These are phyloP conservation scores for Celastrina argiolus DNA, from an alignment of 2,888 invertebrate species.

Conservation along the genomic window DNA sequence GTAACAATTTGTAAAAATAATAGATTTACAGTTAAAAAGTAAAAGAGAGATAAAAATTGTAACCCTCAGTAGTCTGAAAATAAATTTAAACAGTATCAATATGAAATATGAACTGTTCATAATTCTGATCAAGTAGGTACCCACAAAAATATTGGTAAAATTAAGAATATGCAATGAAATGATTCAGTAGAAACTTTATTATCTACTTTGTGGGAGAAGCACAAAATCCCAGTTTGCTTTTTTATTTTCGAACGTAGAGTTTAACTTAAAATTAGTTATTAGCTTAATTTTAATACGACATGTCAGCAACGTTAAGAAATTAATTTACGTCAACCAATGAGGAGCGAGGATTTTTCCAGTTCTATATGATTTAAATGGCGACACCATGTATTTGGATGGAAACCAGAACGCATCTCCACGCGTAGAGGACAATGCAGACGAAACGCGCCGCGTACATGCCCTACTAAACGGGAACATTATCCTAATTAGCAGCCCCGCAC, in stretches of 20 bases:
- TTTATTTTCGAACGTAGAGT: not conserved
- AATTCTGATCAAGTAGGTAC: no score
- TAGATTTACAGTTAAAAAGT: no score
- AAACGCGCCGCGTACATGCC: constrained; percentile 31
- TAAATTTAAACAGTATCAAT: no score
- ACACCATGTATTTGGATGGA: constrained; percentile 1
- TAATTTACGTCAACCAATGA: not conserved
- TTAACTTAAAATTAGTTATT: not conserved
- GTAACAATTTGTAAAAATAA: no score
- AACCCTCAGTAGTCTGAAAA: not conserved
- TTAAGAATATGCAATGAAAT: no score
- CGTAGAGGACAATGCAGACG: constrained; percentile 29
- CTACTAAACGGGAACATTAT: constrained; percentile 35
- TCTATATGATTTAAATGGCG: not conserved
- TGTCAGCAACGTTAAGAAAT: not conserved
- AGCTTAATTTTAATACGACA: not conserved
- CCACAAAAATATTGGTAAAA: no score
- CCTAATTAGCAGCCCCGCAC: constrained; percentile 32
- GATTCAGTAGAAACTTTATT: no score
- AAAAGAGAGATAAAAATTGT: no score
- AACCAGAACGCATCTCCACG: constrained; percentile 26
- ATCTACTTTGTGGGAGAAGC: no score
- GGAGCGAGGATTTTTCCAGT: not conserved
- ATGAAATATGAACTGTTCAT: no score
- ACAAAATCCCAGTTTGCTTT: not conserved